These are phyloP conservation scores for Loriculus beryllinus DNA, from an alignment of 2,797 vertebrate species.

Conservation along the genomic window DNA sequence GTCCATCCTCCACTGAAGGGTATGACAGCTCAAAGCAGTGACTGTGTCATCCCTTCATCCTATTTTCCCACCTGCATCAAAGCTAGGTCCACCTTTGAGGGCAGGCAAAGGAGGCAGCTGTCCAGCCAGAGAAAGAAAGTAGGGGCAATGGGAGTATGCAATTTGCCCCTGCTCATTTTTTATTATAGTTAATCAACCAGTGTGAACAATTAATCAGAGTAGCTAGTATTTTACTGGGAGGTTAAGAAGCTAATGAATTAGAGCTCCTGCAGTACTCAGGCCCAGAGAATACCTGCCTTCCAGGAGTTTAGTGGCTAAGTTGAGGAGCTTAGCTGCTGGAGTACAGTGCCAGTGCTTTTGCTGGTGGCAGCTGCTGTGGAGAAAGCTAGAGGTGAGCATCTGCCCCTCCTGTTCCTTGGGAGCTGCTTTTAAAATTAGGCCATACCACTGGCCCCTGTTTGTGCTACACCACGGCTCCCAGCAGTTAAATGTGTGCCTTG, in stretches of 20 bases:
- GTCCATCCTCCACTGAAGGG: background rate
- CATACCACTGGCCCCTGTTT: accelerated
- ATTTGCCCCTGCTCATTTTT: background rate
- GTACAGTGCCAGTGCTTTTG: background rate
- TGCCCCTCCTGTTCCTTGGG: background rate
- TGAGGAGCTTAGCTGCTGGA: background rate
- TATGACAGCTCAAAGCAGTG: background rate
- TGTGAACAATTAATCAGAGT: background rate
- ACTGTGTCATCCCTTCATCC: background rate
- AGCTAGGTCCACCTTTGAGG: background rate
- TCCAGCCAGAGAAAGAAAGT: background rate
- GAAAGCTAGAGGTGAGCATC: background rate
- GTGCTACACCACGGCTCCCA: background rate
- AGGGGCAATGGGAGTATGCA: accelerated
- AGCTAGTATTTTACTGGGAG: background rate
- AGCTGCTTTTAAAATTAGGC: background rate
- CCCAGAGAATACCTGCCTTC: background rate
- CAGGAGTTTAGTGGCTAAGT: background rate
- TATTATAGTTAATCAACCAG: background rate
- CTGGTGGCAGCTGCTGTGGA: background rate
- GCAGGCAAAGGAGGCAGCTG: background rate
- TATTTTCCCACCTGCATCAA: background rate
- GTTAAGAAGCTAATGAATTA: background rate
- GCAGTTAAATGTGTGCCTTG: accelerated
- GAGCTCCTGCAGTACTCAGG: background rate